Evolutionary conservation across 2,888 invertebrate genomes (phyloP).

Genomic region (Sericinus montela): DNA sequence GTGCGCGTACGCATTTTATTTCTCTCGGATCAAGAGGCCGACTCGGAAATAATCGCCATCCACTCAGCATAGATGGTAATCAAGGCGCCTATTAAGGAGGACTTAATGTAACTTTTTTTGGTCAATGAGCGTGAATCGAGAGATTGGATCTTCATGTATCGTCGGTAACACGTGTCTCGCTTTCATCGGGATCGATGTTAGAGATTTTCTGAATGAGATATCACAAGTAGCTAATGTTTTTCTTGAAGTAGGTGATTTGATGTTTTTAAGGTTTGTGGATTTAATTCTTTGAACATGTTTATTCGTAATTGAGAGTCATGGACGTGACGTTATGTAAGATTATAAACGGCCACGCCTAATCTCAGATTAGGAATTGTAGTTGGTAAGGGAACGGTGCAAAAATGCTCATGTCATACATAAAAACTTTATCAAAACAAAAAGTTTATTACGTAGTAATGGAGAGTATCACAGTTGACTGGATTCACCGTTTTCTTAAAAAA

Average conservation of each 20-base stretch:
- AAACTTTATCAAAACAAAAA: too few relatives aligned
- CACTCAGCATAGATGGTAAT: conserved; percentile 77
- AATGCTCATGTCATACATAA: conserved; percentile 4
- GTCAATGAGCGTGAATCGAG: conserved; percentile 48
- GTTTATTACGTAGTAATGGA: background rate
- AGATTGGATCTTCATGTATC: conserved; percentile 43
- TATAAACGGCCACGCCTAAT: conserved; percentile 5
- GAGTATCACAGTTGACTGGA: background rate
- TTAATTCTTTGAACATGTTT: conserved; percentile 2
- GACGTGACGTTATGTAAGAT: conserved; percentile 8
- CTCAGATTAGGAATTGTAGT: conserved; percentile 3
- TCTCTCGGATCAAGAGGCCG: conserved; percentile 66
- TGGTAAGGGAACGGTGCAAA: background rate
- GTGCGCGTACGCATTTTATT: conserved; percentile 75
- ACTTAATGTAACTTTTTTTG: conserved; percentile 71
- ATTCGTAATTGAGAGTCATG: conserved; percentile 7
- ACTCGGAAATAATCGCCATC: conserved; percentile 74
- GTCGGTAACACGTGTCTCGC: conserved; percentile 30
- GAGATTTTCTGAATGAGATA: conserved; percentile 24
- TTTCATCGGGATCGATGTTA: conserved; percentile 24
- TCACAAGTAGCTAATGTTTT: conserved; percentile 3
- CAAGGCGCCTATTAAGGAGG: conserved; percentile 70
- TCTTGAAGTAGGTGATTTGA: background rate
- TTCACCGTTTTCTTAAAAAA: background rate
- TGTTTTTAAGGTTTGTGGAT: background rate